Base-by-base conservation (phyloP, 2,888 invertebrate species). In the Apotomis turbidana region DNA sequence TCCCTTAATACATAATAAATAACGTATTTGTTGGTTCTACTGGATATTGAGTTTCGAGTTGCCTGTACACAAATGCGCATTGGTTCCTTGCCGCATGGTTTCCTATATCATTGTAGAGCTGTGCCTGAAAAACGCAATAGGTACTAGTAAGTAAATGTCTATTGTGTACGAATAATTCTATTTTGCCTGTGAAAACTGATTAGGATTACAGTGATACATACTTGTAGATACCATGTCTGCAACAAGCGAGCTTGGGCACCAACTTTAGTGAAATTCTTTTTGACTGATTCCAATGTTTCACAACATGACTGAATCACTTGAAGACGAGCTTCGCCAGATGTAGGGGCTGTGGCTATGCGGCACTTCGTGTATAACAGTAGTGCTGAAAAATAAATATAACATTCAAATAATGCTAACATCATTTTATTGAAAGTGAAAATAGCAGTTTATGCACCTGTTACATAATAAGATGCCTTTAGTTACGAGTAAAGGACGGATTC, bases 301-400 rank as follows among this genome's bases (percentile, higher is more conserved):
- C 95, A 93, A 41, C 95, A 95, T 27, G 95, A 94, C 66, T 91
- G 86, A 58, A 96, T 86, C 9, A 95, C 90, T 74, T 87, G 87
- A 10, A 85, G 83, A 59, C 95, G 93, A 74, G 93, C 88, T 75
- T 94, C 94, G 5, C 90, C 89, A 0, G 82, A 81, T 0, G 83
- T 84, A 0, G 94, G 90, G 2, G 95, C 95, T 49, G 95, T 95
- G 0, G 97, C 97, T 57, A 97, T 94, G 41, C 96, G 90, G 85
- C 97, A 97, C 82, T 97, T 97, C 0, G 96, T 96, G 80, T 97
- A 96, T 12, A 97, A 90, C 72, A 97, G 94, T 81, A 96, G 91
- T 5, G 86, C 93, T 93, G 76, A 70, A 81, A 83, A 70, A 41
- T 68, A 44, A 58, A 10, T 49, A 9, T 49, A 9, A 10, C 49